These are phyloP conservation scores for human (Homo sapiens) DNA, from an alignment of 2,113 vertebrate species.

Conservation along the genomic window GRCh38 chr9:123915001-123915500, in stretches of 20 bases:
- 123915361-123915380: background rate
- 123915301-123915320: background rate
- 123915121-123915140: background rate
- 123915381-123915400: background rate
- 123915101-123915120: background rate
- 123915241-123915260: background rate
- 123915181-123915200: background rate
- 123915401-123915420: background rate
- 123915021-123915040: background rate
- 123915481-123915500: background rate
- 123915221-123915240: background rate
- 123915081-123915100: background rate
- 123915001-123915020: background rate
- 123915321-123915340: background rate
- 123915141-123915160: background rate
- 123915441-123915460: background rate
- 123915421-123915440: background rate
- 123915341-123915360: background rate
- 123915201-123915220: background rate
- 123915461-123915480: background rate
- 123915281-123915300: background rate
- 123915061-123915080: background rate
- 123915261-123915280: slow-evolving; percentile 3
- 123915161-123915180: background rate
- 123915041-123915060: background rate